These are phyloP conservation scores for Boulengeromyrus knoepffleri DNA, from an alignment of 2,113 vertebrate species.

Conservation along the genomic window DNA sequence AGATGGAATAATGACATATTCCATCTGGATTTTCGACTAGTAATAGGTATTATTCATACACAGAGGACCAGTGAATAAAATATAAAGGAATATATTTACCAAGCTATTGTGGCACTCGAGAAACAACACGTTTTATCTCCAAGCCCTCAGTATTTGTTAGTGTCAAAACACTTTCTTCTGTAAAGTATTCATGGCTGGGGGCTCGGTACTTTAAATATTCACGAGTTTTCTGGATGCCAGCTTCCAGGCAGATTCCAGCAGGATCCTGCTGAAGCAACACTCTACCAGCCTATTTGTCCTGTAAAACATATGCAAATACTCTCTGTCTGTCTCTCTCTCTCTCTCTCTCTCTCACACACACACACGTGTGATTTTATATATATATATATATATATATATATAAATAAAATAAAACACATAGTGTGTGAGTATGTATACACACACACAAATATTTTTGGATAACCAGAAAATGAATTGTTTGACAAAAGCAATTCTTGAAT, in stretches of 20 bases:
- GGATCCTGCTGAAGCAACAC: background rate
- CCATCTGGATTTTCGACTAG: background rate
- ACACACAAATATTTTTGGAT: background rate
- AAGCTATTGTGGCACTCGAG: background rate
- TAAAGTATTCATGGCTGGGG: slow-evolving; percentile 12
- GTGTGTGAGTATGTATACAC: too few relatives aligned
- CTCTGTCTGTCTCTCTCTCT: too few relatives aligned
- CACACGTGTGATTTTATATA: too few relatives aligned
- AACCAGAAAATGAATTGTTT: background rate
- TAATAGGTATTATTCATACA: background rate
- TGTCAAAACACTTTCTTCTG: slow-evolving; percentile 13
- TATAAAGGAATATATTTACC: background rate
- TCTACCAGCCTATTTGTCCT: background rate
- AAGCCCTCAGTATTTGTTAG: slow-evolving; percentile 14
- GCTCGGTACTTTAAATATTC: slow-evolving; percentile 10
- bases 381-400: background rate
- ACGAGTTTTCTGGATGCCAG: slow-evolving; percentile 3
- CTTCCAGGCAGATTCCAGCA: slow-evolving; percentile 3
- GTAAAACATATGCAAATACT: background rate
- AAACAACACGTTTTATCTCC: slow-evolving; percentile 11
- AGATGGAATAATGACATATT: background rate
- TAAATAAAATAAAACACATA: background rate
- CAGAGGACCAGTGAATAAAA: slow-evolving; percentile 2
- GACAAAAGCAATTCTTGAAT: background rate
- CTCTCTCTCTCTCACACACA: background rate